These are phyloP conservation scores for Drosophila tristis DNA, from an alignment of 1,140 invertebrate species.

Conservation along the genomic window DNA sequence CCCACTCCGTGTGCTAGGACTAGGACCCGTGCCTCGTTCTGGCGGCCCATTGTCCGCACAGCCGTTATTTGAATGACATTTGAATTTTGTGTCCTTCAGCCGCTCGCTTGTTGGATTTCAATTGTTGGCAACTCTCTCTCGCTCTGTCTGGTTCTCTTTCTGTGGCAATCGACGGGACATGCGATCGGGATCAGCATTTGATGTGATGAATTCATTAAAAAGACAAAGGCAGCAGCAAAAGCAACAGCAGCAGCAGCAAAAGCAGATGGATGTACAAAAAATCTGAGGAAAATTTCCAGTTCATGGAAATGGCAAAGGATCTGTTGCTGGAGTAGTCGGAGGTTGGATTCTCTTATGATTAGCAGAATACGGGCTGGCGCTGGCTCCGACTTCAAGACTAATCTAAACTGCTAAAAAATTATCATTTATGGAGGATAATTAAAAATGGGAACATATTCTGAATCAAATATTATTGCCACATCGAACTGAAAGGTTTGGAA, in stretches of 20 bases:
- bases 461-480: too few relatives aligned
- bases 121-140: slow-evolving; percentile 33
- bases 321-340: background rate
- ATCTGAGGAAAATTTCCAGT: slow-evolving; percentile 9
- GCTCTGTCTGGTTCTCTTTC: slow-evolving; percentile 25
- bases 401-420: too few relatives aligned
- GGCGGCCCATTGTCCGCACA: slow-evolving; percentile 69
- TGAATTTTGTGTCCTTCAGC: slow-evolving; percentile 56
- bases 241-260: background rate
- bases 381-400: too few relatives aligned
- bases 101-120: slow-evolving; percentile 38
- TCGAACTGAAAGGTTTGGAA: too few relatives aligned
- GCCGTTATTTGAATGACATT: slow-evolving; percentile 78
- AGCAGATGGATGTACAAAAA: slow-evolving; percentile 21
- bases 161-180: slow-evolving; percentile 45
- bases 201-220: slow-evolving; percentile 65
- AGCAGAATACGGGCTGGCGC: too few relatives aligned
- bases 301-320: background rate
- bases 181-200: slow-evolving; percentile 56
- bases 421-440: too few relatives aligned
- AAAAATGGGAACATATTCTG: too few relatives aligned
- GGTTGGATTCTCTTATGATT: background rate
- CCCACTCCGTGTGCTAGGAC: background rate
- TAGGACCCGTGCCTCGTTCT: slow-evolving; percentile 14
- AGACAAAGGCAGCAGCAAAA: slow-evolving; percentile 13